These are phyloP conservation scores for Sus cebifrons DNA, from an alignment of 2,797 vertebrate species.

Conservation along the genomic window DNA sequence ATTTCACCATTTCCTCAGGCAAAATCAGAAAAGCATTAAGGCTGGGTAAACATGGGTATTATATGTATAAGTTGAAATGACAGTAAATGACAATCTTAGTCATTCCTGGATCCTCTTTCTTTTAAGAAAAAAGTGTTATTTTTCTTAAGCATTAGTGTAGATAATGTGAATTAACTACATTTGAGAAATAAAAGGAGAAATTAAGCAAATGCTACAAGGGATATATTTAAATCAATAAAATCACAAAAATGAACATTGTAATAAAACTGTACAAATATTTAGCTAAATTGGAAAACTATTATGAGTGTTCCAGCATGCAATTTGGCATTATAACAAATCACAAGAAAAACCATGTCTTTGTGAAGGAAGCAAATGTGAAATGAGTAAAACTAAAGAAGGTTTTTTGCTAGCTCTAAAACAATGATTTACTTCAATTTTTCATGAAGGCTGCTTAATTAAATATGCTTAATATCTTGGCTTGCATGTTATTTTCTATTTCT, in stretches of 20 bases:
- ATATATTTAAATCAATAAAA: slow-evolving; percentile 45
- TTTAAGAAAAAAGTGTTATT: slow-evolving; percentile 11
- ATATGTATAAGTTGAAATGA: not conserved
- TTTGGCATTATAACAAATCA: slow-evolving; percentile 45
- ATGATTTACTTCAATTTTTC: slow-evolving; percentile 71
- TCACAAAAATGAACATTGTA: slow-evolving; percentile 55
- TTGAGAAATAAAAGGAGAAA: slow-evolving; percentile 58
- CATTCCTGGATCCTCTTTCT: not conserved
- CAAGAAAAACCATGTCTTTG: slow-evolving; percentile 56
- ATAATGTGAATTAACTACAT: slow-evolving; percentile 42
- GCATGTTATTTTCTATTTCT: slow-evolving; percentile 28
- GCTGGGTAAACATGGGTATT: not conserved
- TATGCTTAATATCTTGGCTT: slow-evolving; percentile 53
- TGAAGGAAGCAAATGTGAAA: slow-evolving; percentile 55
- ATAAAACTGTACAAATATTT: slow-evolving; percentile 75
- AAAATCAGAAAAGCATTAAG: slow-evolving; percentile 1
- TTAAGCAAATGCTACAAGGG: not conserved
- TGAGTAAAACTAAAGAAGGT: not conserved
- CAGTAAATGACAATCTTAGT: not conserved
- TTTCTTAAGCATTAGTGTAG: slow-evolving; percentile 29
- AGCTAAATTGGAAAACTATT: slow-evolving; percentile 47
- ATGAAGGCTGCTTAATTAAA: slow-evolving; percentile 70
- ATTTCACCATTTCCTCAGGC: not conserved
- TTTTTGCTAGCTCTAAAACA: slow-evolving; percentile 48
- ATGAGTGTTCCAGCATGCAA: not conserved